Evolutionary conservation across 2,797 vertebrate species (phyloP), one percentile per base, ranked within the genome.

Genomic region (Ceryle rudis): DNA sequence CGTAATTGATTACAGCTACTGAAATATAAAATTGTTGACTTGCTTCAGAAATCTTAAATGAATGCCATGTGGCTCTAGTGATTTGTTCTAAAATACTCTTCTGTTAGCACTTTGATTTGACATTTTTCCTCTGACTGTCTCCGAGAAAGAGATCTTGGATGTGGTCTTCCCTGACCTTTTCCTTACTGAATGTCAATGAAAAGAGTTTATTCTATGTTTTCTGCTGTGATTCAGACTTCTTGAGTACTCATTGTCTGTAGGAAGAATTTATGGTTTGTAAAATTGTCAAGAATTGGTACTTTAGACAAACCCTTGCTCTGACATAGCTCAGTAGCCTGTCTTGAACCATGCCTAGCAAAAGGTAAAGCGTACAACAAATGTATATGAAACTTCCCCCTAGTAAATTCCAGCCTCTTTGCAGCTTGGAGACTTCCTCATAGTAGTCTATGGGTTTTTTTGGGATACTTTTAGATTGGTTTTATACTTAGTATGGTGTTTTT

Each of bases 11-110:
- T 71, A 47, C 41, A 78, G 52, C 26, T 81, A 60, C 17, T 73
- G 72, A 80, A 86, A 81, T 78, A 66, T 4, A 60, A 64, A 46
- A 49, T 57, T 65, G 21, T 19, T 47, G 35, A 10, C 54, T 67
- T 37, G 39, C 46, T 80, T 87, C 15, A 71, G 67, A 86, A 70
- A 51, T 80, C 41, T 60, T 33, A 47, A 52, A 29, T 70, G 64
- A 64, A 72, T 92, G 46, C 41, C 33, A 14, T 13, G 19, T 44
- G 41, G 14, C 73, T 44, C 31, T 33, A 26, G 61, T 67, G 65
- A 67, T 74, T 64, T 95, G 35, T 78, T 93, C 44, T 72, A 11
- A 90, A 94, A 67, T 92, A n/a, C 73, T 72, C 19, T 73, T 41
- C 28, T 81, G 10, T 84, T 89, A 78, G 70, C 62, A 23, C 54